These are phyloP conservation scores for Lordiphosa collinella DNA, from an alignment of 1,140 invertebrate genomes.

Conservation along the genomic window DNA sequence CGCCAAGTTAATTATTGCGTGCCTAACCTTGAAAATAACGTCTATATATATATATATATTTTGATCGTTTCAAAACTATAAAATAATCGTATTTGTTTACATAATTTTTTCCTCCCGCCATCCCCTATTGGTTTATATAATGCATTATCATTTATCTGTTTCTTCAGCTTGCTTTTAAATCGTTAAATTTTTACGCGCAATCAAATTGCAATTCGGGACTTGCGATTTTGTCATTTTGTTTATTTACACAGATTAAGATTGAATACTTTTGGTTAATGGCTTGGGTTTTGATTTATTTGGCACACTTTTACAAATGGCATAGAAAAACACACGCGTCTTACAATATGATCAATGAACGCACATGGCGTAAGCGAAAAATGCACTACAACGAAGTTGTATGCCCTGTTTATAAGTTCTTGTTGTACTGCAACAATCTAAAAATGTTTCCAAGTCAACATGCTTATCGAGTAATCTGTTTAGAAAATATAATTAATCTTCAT, in stretches of 20 bases:
- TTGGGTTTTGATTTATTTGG: conserved; percentile 62
- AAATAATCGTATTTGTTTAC: conserved; percentile 75
- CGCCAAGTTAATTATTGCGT: conserved; percentile 69
- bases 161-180: conserved; percentile 14
- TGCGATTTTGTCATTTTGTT: conserved; percentile 44
- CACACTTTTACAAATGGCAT: conserved; percentile 56
- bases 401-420: no score
- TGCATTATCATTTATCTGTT: conserved; percentile 10
- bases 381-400: not conserved
- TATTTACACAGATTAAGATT: conserved; percentile 59
- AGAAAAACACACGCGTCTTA: conserved; percentile 26
- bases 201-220: conserved; percentile 46
- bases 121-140: conserved; percentile 20
- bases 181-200: conserved; percentile 30
- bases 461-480: no score
- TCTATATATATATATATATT: conserved; percentile 30
- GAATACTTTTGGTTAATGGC: conserved; percentile 46
- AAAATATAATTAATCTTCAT: no score
- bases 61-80: conserved; percentile 70
- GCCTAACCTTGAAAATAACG: conserved; percentile 64
- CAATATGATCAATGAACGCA: conserved; percentile 29
- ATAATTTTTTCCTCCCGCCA: conserved; percentile 37
- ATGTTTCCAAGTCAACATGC: no score
- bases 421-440: no score
- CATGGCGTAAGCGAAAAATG: conserved; percentile 56